Conservation (phyloP, 2,888 invertebrate genomes). For the Ophion ventricosus region DNA sequence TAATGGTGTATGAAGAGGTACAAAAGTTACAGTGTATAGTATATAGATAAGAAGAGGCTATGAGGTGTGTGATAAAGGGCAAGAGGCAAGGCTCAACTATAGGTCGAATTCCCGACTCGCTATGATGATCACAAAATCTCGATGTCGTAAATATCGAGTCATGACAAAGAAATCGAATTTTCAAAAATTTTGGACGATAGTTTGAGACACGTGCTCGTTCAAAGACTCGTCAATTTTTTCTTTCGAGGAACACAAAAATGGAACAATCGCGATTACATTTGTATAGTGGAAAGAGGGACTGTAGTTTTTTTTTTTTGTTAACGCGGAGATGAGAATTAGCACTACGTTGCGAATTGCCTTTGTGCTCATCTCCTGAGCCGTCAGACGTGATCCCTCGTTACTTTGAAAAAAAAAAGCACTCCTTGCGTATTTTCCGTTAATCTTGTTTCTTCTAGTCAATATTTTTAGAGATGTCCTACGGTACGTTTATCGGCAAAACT, state of each 20-base stretch:
- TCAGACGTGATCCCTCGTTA: slow-evolving; percentile 15
- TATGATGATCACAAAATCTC: slow-evolving; percentile 54
- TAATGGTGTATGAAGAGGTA: slow-evolving; percentile 78
- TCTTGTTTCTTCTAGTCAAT: neutral
- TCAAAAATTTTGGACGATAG: neutral
- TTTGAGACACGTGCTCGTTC: neutral
- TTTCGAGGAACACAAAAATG: slow-evolving; percentile 21
- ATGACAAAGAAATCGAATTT: neutral
- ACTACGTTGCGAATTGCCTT: slow-evolving; percentile 21
- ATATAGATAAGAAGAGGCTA: slow-evolving; percentile 71
- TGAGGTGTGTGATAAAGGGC: slow-evolving; percentile 69
- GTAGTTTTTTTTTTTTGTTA: neutral
- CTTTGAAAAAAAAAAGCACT: neutral
- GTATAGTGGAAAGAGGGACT: slow-evolving; percentile 27
- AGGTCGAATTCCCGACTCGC: slow-evolving; percentile 51
- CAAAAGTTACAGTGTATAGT: slow-evolving; percentile 77
- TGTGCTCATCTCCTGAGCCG: neutral
- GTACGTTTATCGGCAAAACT: neutral
- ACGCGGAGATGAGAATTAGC: slow-evolving; percentile 37
- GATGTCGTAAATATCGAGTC: neutral
- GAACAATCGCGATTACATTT: slow-evolving; percentile 9
- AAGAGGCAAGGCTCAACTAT: slow-evolving; percentile 22
- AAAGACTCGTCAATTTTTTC: neutral
- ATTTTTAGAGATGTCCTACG: neutral
- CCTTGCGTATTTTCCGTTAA: neutral